Evolutionary conservation across 2,888 invertebrate species (phyloP), one percentile per base, ranked within the genome.

Genomic region (Sinohyriopsis cumingii): DNA sequence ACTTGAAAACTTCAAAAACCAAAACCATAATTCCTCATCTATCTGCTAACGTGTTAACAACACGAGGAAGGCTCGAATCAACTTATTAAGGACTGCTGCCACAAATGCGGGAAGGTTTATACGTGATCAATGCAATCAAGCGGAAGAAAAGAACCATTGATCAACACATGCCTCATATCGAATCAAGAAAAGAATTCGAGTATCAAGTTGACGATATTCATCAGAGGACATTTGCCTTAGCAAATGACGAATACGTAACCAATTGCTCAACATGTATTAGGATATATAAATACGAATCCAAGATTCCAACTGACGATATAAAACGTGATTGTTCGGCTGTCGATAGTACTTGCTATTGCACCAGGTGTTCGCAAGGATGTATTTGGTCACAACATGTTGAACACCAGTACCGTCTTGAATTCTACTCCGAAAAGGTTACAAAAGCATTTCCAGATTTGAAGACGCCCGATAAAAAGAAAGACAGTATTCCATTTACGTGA

Each of bases 321-420:
- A 75, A 76, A 59, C 53, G 12, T 0, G 45, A 59, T 20, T 78
- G 78, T 45, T 71, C 65, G 18, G 74, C 72, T 18, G 76, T 78
- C 72, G 65, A 67, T 22, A 28, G 33, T 2, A 53, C 18, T 24
- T 75, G 74, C 7, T 45, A 67, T 55, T 77, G 75, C n/a, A 71
- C 54, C 3, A 59, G 67, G 20, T 77, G 77, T 59, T 45, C 65
- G 9, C 60, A 66, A 2, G 54, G 69, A 22, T 77, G 77, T 59
- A 28, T 62, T 25, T 77, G 77, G 77, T 22, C 67, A n/a, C 59
- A 69, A 20, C 77, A 77, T 57, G 59, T 59, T 24, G 75, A 75
- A 25, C 69, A 67, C 0, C 75, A 71, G 22, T 77, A 75, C 53
- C 60, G 67, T 33, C 69, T 75, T 28, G 55, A 69, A 55, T 71